phyloP scores from a whole-genome alignment of 2,888 invertebrate species.

The Zygaena filipendulae region DNA sequence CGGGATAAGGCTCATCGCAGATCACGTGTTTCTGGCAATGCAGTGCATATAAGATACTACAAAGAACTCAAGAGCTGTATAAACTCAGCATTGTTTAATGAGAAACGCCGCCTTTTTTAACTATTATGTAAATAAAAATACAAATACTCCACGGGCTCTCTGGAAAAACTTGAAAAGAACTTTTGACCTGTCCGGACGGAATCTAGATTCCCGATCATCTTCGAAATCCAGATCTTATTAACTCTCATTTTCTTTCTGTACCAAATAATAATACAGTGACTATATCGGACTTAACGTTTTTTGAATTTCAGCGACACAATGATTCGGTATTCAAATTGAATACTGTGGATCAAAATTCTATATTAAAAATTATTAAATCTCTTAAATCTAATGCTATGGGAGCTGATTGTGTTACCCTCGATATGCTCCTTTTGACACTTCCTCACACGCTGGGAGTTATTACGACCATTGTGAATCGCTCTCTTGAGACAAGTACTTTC shows the following conservation, averaged over 20 bases:
- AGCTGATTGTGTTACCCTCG: background rate
- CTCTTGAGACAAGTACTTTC: background rate
- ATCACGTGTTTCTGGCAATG: background rate
- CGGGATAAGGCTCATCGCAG: background rate
- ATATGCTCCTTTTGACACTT: conserved; percentile 2
- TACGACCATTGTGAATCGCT: too few species aligned
- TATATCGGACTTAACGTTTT: conserved; percentile 1
- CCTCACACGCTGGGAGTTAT: conserved; percentile 1
- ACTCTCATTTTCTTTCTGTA: background rate
- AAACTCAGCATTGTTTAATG: background rate
- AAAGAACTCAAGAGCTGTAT: background rate
- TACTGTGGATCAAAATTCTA: background rate
- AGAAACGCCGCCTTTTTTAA: conserved; percentile 2
- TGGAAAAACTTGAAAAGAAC: conserved; percentile 4
- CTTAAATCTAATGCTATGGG: conserved; percentile 3
- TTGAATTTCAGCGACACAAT: conserved; percentile 1
- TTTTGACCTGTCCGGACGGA: background rate
- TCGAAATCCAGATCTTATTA: background rate
- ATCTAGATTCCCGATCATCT: conserved; percentile 1
- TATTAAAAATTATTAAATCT: too few species aligned
- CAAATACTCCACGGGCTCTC: background rate
- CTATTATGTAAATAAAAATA: conserved; percentile 1
- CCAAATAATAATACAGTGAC: background rate
- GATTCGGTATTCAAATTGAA: background rate
- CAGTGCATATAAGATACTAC: background rate